Percentiles rank a stretch among this genome's conserved stretches.
These are phyloP conservation scores for Heliconius congener DNA, from an alignment of 1,140 invertebrate species.

Conservation along the genomic window DNA sequence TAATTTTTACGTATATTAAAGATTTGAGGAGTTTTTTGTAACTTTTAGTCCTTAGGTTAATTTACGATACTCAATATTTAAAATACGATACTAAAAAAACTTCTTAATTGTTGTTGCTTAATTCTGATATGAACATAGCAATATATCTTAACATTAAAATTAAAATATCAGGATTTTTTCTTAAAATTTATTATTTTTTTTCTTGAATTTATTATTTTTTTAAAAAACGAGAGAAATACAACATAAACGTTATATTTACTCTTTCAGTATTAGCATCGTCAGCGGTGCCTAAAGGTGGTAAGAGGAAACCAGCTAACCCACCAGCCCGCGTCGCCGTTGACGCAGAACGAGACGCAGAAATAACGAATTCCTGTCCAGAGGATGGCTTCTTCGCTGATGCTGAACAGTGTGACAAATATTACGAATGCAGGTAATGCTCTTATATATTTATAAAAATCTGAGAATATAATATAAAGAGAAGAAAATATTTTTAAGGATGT, in stretches of 20 bases:
- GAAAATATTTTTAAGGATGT: too few relatives aligned
- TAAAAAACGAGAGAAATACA: too few relatives aligned
- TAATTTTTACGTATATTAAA: neutral
- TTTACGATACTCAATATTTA: too few relatives aligned
- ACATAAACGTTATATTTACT: neutral
- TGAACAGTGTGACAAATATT: conserved; percentile 95
- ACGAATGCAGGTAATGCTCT: conserved; percentile 85
- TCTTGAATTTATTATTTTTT: too few relatives aligned
- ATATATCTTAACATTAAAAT: too few relatives aligned
- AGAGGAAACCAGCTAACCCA: conserved; percentile 61
- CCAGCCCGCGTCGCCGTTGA: conserved; percentile 54
- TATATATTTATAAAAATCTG: neutral
- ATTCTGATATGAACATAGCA: too few relatives aligned
- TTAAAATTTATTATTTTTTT: neutral
- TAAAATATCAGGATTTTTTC: neutral
- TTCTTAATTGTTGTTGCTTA: too few relatives aligned
- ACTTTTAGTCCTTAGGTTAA: neutral
- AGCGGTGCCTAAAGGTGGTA: conserved; percentile 53
- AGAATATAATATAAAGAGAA: too few relatives aligned
- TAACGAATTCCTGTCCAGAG: conserved; percentile 87
- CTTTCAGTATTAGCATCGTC: conserved; percentile 66
- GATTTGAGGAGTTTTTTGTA: neutral
- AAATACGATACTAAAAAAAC: too few relatives aligned
- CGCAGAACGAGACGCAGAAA: conserved; percentile 65
- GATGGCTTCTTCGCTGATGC: conserved; percentile 93